Base-by-base conservation (phyloP, 37 sponge, comb jelly and placozoan genomes). In the Dysidea cf. avara region DNA sequence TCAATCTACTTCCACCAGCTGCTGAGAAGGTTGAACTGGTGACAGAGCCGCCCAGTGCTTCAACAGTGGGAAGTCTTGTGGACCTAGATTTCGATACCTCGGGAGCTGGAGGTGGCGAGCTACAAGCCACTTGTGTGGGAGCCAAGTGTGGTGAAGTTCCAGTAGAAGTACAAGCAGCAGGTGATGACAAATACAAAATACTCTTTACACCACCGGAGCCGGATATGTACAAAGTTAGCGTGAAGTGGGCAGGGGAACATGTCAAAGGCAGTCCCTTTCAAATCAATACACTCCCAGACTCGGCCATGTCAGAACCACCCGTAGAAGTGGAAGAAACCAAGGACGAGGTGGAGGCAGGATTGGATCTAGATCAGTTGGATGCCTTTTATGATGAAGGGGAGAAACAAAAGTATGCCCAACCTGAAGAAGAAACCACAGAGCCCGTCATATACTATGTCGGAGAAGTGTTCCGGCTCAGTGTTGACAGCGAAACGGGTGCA, bases 231-330 rank as follows among this genome's bases (percentile, higher is more conserved):
- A 12, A 26, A 17, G 67, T 88, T 29, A 28, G 37, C 24, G 79
- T 88, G 20, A 24, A 34, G 34, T 88, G 69, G 64, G 50, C 37
- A 4, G 83, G 69, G 4, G 33, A 72, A 9, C 55, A 51, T 39
- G 54, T 88, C 47, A 62, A 48, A 22, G 79, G 83, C 3, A 82
- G 83, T 21, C 88, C 88, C 16, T 88, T 66, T 61, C 49, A 56
- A 20, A 73, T 88, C 30, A 68, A 78, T 52, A 52, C 82, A 13
- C 55, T 68, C 26, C 85, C 90, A 16, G n/a, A 73, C 9, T 55
- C 78, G 43, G 69, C 70, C 36, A 57, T 84, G 0, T 66, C 59
- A 3, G 61, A 75, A 69, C 69, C 77, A 26, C 25, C 53, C 2
- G 77, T 75, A 6, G 38, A 65, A 2, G 39, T 74, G 1, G 81